Evolutionary conservation across 1,140 invertebrate genomes (phyloP).

Genomic region (Papilio helenus): DNA sequence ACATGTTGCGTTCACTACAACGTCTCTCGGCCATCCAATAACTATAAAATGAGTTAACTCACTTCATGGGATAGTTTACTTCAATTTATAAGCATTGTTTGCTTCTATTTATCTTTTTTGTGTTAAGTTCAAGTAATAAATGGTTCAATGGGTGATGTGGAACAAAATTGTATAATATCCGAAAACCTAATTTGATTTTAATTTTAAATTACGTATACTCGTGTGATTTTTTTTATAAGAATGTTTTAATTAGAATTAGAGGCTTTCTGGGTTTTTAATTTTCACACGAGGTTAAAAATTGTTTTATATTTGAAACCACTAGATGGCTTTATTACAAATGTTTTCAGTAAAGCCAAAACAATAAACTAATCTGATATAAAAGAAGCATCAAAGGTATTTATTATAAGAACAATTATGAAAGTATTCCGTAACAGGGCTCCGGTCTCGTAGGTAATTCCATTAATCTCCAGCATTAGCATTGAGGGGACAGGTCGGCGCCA

Average conservation of each 20-base stretch:
- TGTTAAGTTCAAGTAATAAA: background rate
- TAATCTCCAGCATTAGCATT: constrained; percentile 67
- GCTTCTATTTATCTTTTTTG: constrained; percentile 52
- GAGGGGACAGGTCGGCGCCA: constrained; percentile 58
- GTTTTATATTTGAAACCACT: no score
- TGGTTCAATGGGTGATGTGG: background rate
- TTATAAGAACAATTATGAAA: constrained; percentile 51
- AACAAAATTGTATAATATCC: background rate
- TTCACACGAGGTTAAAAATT: no score
- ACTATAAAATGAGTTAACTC: constrained; percentile 74
- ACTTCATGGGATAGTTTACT: constrained; percentile 70
- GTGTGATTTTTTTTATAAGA: no score
- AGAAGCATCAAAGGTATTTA: constrained; percentile 51
- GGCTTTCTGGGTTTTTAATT: no score
- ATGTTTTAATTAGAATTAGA: no score
- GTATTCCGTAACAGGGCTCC: constrained; percentile 41
- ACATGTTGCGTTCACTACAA: constrained; percentile 71
- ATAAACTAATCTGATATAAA: background rate
- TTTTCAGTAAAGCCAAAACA: background rate
- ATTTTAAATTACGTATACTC: no score
- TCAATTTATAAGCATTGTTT: constrained; percentile 57
- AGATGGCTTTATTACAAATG: background rate
- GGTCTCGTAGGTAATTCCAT: constrained; percentile 62
- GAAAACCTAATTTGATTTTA: no score
- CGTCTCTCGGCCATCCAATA: constrained; percentile 65